Evolutionary conservation across 2,797 vertebrate species (phyloP).

Genomic region (Micrastur ruficollis): DNA sequence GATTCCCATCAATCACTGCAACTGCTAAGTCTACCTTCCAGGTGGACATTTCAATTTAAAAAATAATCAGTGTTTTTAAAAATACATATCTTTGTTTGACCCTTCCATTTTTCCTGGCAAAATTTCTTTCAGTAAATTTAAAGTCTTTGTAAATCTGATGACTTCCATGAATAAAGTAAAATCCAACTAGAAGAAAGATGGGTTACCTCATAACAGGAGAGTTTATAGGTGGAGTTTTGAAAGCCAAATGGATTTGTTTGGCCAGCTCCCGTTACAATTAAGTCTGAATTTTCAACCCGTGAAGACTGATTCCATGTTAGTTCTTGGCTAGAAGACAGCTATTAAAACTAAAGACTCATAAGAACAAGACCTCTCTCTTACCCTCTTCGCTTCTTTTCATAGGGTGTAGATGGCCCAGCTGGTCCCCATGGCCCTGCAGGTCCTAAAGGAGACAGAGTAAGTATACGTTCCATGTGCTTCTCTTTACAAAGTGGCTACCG

Average conservation of each 20-base stretch:
- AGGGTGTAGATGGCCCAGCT: conserved; percentile 91
- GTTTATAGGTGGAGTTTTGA: not conserved
- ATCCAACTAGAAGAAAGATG: not conserved
- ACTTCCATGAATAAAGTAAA: not conserved
- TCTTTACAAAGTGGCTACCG: not conserved
- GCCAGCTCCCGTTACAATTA: not conserved
- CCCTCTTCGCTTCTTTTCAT: conserved; percentile 20
- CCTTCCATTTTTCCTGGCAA: not conserved
- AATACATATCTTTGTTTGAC: not conserved
- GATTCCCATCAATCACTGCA: not conserved
- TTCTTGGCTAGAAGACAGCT: not conserved
- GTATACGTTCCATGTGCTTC: conserved; percentile 6
- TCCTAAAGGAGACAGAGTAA: conserved; percentile 97
- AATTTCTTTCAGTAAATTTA: not conserved
- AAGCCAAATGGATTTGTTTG: not conserved
- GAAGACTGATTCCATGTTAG: conserved; percentile 22
- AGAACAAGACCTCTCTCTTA: not conserved
- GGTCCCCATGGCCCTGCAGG: conserved; percentile 94
- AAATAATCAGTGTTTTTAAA: not conserved
- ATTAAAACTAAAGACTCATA: not conserved
- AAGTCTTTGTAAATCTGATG: not conserved
- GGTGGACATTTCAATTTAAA: not conserved
- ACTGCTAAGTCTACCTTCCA: not conserved
- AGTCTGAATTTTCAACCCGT: not conserved
- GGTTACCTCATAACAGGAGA: not conserved